These are phyloP conservation scores for Pluvianellus socialis DNA, from an alignment of 2,113 vertebrate genomes.

Conservation along the genomic window DNA sequence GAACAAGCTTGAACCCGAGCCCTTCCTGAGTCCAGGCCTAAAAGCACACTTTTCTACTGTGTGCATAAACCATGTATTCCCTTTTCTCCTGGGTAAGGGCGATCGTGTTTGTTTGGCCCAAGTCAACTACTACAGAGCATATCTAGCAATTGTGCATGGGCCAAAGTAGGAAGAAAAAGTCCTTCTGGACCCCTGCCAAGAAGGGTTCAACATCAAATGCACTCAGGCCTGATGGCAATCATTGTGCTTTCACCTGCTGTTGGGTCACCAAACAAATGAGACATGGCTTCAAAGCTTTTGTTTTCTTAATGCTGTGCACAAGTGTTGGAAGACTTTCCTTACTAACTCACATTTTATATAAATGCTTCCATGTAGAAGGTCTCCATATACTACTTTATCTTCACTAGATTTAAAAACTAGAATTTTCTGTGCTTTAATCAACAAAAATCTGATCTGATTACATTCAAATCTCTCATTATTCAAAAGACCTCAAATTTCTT, in stretches of 20 bases:
- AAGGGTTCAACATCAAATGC: neutral
- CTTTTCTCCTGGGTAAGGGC: neutral
- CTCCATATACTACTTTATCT: neutral
- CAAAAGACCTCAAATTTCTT: neutral
- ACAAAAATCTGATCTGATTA: neutral
- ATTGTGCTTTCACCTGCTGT: neutral
- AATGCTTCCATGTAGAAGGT: neutral
- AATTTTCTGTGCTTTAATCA: neutral
- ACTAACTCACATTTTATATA: neutral
- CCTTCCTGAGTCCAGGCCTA: neutral
- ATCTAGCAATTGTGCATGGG: neutral
- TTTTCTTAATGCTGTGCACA: neutral
- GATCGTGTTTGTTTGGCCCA: neutral
- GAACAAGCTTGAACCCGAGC: neutral
- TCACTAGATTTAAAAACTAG: neutral
- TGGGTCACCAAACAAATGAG: neutral
- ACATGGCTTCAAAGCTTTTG: neutral
- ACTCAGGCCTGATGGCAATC: neutral
- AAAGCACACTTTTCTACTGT: neutral
- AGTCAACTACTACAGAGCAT: neutral
- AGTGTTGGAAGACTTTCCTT: neutral
- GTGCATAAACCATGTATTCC: neutral
- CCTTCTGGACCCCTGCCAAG: neutral
- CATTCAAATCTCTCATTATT: neutral
- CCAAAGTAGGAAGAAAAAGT: neutral